Percentiles rank a stretch among this genome's conserved stretches.
These are phyloP conservation scores for Palythoa caribaeorum DNA, from an alignment of 92 coral and sea anemone species.

Conservation along the genomic window DNA sequence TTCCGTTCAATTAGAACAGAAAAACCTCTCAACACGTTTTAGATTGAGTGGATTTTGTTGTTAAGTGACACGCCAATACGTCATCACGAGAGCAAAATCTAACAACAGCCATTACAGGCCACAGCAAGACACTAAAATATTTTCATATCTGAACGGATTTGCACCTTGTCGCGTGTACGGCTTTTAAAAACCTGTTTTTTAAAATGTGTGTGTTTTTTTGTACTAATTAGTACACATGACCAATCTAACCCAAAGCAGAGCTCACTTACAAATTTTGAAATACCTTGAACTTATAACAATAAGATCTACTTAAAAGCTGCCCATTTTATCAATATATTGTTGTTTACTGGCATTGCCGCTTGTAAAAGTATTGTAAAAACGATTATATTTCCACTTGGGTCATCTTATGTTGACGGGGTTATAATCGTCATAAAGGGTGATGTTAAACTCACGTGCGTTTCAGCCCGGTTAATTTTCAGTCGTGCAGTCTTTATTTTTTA, in stretches of 20 bases:
- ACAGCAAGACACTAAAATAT: background rate
- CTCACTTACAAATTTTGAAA: background rate
- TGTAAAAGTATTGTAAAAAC: background rate
- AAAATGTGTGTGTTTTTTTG: background rate
- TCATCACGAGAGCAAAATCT: background rate
- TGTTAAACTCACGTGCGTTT: background rate
- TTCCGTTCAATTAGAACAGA: slow-evolving; percentile 33
- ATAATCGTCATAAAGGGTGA: background rate
- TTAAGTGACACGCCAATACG: slow-evolving; percentile 4
- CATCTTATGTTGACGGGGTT: background rate
- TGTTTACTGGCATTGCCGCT: background rate
- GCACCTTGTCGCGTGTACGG: background rate
- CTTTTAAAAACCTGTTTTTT: background rate
- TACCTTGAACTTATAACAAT: background rate
- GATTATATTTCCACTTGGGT: background rate
- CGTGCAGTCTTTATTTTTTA: background rate
- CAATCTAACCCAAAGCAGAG: background rate
- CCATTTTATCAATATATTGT: background rate
- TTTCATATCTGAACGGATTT: too few relatives aligned
- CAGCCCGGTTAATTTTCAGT: background rate
- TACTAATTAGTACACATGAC: background rate
- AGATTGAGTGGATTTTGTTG: slow-evolving; percentile 7
- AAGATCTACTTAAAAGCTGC: background rate
- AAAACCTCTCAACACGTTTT: slow-evolving; percentile 42
- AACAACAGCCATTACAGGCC: background rate